Conservation (phyloP, 2,113 vertebrate species). For the Planiliza haematocheilus region DNA sequence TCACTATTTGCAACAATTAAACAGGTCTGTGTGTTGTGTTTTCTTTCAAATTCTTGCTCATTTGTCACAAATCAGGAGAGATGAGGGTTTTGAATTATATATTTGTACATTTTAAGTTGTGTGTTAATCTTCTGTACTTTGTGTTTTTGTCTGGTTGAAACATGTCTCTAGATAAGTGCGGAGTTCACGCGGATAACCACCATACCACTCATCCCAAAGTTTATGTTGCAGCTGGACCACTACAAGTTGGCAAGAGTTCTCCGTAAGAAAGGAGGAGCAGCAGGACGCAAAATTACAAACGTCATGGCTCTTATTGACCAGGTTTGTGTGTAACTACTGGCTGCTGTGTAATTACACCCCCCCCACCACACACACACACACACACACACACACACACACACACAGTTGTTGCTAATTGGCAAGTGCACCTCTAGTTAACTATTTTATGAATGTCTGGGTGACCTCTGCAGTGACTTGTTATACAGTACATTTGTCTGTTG, state of each 20-base stretch:
- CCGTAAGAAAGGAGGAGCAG: background rate
- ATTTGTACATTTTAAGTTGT: background rate
- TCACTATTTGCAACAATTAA: background rate
- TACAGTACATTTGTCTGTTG: background rate
- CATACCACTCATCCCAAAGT: background rate
- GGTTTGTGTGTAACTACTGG: slow-evolving; percentile 10
- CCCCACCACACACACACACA: too few relatives aligned
- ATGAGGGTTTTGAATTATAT: background rate
- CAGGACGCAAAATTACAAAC: slow-evolving; percentile 1
- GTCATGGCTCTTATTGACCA: slow-evolving; percentile 8
- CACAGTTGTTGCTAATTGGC: too few relatives aligned
- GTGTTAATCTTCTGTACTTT: slow-evolving; percentile 6
- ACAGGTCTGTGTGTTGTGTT: too few relatives aligned
- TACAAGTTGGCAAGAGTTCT: background rate
- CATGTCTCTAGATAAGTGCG: background rate
- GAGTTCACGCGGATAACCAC: slow-evolving; percentile 9
- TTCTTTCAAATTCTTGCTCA: too few relatives aligned
- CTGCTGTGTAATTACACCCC: background rate
- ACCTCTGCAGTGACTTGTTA: background rate
- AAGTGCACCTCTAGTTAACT: too few relatives aligned
- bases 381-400: too few relatives aligned
- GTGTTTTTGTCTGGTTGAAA: slow-evolving; percentile 6
- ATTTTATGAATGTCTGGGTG: background rate
- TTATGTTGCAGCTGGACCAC: slow-evolving; percentile 11
- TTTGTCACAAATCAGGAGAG: too few relatives aligned